Conservation (phyloP, 1,140 invertebrate species). For the Euglossa dilemma region DNA sequence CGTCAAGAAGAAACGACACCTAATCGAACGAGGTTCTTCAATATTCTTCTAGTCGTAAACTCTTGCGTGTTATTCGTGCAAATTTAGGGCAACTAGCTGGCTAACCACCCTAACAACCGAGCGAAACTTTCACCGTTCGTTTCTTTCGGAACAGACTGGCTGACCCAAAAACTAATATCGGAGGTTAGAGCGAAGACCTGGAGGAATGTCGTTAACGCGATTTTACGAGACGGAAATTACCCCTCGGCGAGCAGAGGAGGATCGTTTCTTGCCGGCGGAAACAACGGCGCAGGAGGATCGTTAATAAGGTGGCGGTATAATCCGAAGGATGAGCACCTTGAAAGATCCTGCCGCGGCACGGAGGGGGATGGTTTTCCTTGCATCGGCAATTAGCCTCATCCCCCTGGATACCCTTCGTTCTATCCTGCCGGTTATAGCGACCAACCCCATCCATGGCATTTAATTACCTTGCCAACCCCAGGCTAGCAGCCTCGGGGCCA, state of each 20-base stretch:
- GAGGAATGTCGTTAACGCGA: background rate
- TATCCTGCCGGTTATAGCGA: conserved; percentile 77
- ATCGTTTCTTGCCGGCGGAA: background rate
- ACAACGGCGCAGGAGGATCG: conserved; percentile 8
- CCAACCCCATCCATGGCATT: conserved; percentile 81
- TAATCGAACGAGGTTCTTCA: too few relatives aligned
- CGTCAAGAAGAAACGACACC: too few relatives aligned
- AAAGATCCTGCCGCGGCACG: conserved; percentile 69
- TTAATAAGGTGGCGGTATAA: conserved; percentile 62
- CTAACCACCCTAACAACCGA: too few relatives aligned
- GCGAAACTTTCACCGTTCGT: too few relatives aligned
- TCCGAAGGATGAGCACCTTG: conserved; percentile 78
- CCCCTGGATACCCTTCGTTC: conserved; percentile 75
- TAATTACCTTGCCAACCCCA: conserved; percentile 81
- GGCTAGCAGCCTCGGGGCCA: conserved; percentile 78
- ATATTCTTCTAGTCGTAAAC: too few relatives aligned
- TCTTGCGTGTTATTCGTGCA: too few relatives aligned
- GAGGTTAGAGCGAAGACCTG: background rate
- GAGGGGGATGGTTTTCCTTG: conserved; percentile 74
- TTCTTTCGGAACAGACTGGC: too few relatives aligned
- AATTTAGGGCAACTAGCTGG: too few relatives aligned
- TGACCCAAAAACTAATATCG: background rate
- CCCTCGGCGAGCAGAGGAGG: background rate
- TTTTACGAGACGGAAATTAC: background rate
- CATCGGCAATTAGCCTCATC: conserved; percentile 80